These are phyloP conservation scores for Saccopteryx bilineata DNA, from an alignment of 2,113 vertebrate genomes.

Conservation along the genomic window DNA sequence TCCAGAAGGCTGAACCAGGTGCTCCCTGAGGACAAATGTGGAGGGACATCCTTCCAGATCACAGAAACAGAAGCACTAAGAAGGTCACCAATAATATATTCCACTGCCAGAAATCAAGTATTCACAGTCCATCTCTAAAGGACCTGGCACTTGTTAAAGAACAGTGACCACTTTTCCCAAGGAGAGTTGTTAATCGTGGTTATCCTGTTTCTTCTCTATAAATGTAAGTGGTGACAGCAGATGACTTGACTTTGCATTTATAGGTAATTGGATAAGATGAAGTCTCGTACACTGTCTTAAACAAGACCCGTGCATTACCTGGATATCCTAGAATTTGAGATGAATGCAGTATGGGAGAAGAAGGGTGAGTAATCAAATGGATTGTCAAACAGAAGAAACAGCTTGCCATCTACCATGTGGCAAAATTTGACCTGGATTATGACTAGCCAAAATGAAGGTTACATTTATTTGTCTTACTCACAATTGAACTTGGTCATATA, in stretches of 20 bases:
- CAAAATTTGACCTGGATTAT: neutral
- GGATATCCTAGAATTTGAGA: neutral
- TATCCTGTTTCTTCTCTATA: neutral
- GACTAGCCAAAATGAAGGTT: neutral
- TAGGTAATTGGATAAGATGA: neutral
- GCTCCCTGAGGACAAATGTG: neutral
- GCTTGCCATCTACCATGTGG: neutral
- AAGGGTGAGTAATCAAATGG: neutral
- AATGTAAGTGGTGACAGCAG: neutral
- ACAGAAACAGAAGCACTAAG: neutral
- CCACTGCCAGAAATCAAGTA: neutral
- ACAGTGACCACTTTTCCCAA: neutral
- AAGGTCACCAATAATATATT: neutral
- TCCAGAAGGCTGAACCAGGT: neutral
- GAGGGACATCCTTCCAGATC: too few species aligned
- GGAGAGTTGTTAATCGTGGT: neutral
- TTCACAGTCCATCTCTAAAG: neutral
- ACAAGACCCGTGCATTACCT: neutral
- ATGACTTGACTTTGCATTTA: neutral
- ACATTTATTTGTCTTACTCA: neutral
- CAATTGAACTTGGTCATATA: too few species aligned
- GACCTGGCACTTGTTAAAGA: neutral
- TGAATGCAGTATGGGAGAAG: neutral
- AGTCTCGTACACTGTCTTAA: neutral
- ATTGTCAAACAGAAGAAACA: neutral